phyloP scores from a whole-genome alignment of 2,113 vertebrate genomes.

The Calidris pugnax region DNA sequence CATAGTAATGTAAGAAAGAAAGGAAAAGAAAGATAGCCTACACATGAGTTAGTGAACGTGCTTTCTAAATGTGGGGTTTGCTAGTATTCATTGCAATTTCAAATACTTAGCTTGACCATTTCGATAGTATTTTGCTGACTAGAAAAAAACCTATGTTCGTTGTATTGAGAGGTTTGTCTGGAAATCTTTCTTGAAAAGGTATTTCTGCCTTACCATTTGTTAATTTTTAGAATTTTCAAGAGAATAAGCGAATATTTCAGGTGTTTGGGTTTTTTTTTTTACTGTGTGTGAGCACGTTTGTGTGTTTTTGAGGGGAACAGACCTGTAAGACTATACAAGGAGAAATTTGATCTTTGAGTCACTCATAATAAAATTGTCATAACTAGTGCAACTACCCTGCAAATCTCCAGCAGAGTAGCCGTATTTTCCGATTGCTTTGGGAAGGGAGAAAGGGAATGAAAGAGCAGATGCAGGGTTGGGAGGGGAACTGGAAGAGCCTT shows the following conservation, averaged over 20 bases:
- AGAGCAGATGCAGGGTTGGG: neutral
- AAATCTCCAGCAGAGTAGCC: neutral
- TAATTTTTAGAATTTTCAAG: neutral
- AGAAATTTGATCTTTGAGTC: neutral
- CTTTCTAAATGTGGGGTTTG: neutral
- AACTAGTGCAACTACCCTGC: neutral
- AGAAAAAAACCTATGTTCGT: neutral
- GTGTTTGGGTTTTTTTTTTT: accelerated
- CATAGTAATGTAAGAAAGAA: neutral
- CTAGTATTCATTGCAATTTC: neutral
- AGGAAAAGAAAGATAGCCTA: neutral
- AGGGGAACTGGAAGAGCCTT: neutral
- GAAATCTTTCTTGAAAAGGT: neutral
- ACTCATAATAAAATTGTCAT: neutral
- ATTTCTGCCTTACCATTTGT: neutral
- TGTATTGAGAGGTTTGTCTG: neutral
- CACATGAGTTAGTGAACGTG: neutral
- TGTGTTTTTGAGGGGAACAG: neutral
- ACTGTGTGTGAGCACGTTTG: neutral
- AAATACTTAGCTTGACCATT: neutral
- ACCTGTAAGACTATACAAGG: neutral
- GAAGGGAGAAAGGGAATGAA: neutral
- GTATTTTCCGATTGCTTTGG: neutral
- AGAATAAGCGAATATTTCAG: neutral
- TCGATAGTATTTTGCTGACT: neutral